These are phyloP conservation scores for Ennomos fuscantarius DNA, from an alignment of 2,888 invertebrate genomes.

Conservation along the genomic window DNA sequence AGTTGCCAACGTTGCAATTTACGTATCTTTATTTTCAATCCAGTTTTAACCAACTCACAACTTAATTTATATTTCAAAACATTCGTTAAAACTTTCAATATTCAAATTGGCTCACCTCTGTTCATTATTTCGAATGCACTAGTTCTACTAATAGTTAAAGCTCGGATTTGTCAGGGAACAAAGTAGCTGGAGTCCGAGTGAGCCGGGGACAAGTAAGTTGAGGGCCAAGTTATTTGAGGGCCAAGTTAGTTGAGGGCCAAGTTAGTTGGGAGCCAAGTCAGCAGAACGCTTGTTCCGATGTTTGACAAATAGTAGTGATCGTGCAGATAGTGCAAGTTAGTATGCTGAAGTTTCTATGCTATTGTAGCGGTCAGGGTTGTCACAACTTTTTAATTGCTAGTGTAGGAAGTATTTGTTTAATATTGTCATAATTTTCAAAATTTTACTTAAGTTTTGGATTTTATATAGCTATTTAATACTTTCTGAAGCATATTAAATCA, in stretches of 20 bases:
- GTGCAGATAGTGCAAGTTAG: conserved; percentile 3
- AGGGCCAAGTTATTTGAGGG: conserved; percentile 13
- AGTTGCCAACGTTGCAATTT: no score
- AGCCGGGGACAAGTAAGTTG: conserved; percentile 1
- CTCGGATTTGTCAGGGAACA: background rate
- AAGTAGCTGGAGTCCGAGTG: no score
- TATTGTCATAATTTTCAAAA: no score
- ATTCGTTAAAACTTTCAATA: conserved; percentile 13
- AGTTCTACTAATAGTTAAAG: conserved; percentile 15
- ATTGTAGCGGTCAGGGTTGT: background rate
- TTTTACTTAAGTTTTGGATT: no score
- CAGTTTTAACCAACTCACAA: no score
- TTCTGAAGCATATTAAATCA: no score
- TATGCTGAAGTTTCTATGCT: conserved; percentile 1
- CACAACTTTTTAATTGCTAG: background rate
- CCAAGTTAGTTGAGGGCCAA: no score
- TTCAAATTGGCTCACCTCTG: conserved; percentile 14
- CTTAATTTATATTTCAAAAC: background rate
- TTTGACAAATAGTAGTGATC: conserved; percentile 12
- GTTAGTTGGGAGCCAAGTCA: conserved; percentile 10
- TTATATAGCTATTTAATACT: no score
- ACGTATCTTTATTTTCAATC: no score
- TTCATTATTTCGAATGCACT: conserved; percentile 4
- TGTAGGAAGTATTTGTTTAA: background rate
- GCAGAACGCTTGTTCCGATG: conserved; percentile 3